phyloP scores from a whole-genome alignment of 2,113 vertebrate genomes.

The Nothobranchius furzeri region DNA sequence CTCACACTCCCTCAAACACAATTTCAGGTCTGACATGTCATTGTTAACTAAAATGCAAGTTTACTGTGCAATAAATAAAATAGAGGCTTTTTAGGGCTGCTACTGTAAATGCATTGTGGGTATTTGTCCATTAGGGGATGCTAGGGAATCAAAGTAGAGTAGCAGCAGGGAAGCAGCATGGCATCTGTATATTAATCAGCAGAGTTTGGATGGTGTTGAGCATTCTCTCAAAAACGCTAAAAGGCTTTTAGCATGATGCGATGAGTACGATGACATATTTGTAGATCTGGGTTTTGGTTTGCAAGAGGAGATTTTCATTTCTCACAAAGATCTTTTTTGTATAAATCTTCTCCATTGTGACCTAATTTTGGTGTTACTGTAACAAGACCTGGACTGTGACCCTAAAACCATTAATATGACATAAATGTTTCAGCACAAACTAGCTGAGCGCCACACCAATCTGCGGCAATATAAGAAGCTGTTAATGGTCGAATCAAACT shows the following conservation, averaged over 20 bases:
- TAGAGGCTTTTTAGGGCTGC: background rate
- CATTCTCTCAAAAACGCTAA: background rate
- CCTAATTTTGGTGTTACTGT: background rate
- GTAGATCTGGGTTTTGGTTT: background rate
- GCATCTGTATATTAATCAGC: constrained; percentile 12
- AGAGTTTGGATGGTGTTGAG: constrained; percentile 19
- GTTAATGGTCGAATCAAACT: constrained; percentile 69
- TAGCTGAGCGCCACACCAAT: background rate
- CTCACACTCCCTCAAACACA: background rate
- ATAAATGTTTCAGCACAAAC: constrained; percentile 23
- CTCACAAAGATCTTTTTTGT: constrained; percentile 1
- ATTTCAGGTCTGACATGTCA: background rate
- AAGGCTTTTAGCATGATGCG: background rate
- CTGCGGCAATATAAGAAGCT: constrained; percentile 46
- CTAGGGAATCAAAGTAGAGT: constrained; percentile 67
- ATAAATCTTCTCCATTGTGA: background rate
- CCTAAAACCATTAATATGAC: background rate
- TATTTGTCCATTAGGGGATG: constrained; percentile 76
- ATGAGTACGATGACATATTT: background rate
- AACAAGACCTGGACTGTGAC: background rate
- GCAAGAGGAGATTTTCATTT: background rate
- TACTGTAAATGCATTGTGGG: constrained; percentile 53
- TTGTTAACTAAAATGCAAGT: background rate
- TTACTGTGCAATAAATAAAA: background rate
- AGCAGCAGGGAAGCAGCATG: constrained; percentile 34